phyloP scores from a whole-genome alignment of 2,113 vertebrate species.

The Sceloporus tristichus region DNA sequence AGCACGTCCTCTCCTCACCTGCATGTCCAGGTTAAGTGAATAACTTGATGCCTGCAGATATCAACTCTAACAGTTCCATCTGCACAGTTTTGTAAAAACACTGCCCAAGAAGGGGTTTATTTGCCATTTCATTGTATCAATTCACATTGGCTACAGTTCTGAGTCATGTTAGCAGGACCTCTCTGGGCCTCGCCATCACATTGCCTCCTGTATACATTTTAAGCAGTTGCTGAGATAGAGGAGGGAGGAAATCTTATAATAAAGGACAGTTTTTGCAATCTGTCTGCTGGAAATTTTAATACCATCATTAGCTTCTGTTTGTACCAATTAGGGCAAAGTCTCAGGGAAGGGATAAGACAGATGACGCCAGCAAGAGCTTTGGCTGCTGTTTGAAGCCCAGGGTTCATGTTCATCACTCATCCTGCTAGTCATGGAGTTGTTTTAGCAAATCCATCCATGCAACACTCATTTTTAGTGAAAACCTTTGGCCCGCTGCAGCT shows the following conservation, averaged over 20 bases:
- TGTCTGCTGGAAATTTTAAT: background rate
- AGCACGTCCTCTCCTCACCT: too few species aligned
- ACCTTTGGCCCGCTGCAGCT: constrained; percentile 42
- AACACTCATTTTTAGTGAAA: constrained; percentile 18
- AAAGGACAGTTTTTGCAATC: constrained; percentile 26
- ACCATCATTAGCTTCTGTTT: constrained; percentile 35
- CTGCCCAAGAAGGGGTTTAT: background rate
- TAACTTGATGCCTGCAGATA: too few species aligned
- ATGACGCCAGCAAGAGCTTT: constrained; percentile 39
- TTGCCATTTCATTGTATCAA: background rate
- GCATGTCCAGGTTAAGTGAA: too few species aligned
- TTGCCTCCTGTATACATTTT: background rate
- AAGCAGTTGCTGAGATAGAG: constrained; percentile 7
- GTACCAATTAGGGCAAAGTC: constrained; percentile 37
- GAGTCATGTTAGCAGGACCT: background rate
- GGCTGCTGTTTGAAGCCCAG: constrained; percentile 22
- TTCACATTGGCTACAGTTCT: constrained; percentile 10
- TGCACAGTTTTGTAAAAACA: background rate
- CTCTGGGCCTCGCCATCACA: background rate
- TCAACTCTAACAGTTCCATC: background rate
- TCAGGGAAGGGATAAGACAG: background rate
- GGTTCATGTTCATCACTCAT: constrained; percentile 20
- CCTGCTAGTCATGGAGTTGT: background rate
- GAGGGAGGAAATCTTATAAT: constrained; percentile 2
- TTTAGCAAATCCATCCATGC: background rate